Evolutionary conservation across 1,140 invertebrate genomes (phyloP), one percentile per base, ranked within the genome.

Genomic region (Helicoverpa zea): DNA sequence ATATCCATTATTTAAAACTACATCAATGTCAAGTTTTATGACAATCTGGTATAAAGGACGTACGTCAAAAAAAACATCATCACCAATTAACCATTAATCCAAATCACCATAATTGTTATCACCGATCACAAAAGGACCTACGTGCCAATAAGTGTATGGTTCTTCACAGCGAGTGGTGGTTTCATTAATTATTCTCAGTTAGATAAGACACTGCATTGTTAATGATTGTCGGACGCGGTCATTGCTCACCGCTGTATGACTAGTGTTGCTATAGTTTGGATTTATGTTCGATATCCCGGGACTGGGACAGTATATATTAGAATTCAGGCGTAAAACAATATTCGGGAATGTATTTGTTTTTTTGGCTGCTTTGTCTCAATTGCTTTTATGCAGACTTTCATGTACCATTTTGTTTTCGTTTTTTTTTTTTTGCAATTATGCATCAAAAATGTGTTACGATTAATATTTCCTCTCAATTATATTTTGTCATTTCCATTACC

Each of bases 111-210:
- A 56, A 74, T 74, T 43, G 29, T 74, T 74, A 59, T 59, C 29
- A 66, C 47, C 49, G 13, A 52, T 66, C 75, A 64, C 47, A 66
- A 78, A 73, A 54, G 54, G 54, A 56, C 74, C 54, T 68, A 80
- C 77, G 58, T 56, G 78, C 86, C 88, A 88, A 89, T 88, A 83
- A 64, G 52, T 73, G 13, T 52, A 35, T 77, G 75, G 58, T 51
- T 83, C 81, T 85, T 89, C 91, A 88, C 92, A 93, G 93, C 93
- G 88, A 88, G 92, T 86, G 88, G 90, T 93, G 88, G 52, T 93
- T 94, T 93, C 92, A 94, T 94, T 94, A 94, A 94, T 94, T 94
- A 94, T 94, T 91, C 90, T 89, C 82, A 90, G 85, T 93, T 94
- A 94, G 93, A 94, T 94, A 94, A 94, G 92, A 93, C 89, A 91